Base-by-base conservation (phyloP, 2,797 vertebrate species). In the Onychomys arenicola region DNA sequence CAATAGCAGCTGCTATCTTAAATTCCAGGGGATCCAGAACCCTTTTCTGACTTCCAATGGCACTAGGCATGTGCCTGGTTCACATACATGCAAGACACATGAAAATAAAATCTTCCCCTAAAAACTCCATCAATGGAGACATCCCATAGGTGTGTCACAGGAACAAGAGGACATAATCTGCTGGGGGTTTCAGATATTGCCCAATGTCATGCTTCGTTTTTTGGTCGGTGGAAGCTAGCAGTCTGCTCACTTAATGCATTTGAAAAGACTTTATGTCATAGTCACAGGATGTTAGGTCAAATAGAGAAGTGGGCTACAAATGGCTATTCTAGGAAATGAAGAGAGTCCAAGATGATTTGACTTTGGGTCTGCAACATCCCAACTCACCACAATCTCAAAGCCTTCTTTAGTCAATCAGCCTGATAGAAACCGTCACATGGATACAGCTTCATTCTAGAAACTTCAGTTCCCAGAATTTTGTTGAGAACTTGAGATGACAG, bases 401-500 rank as follows among this genome's bases (percentile, higher is more conserved):
- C 19, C 77, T 76, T 63, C 40, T 34, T 77, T 21, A 63, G 6
- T 61, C 13, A 63, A 27, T 46, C 2, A 23, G 6, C 6, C 13
- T 46, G 0, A 7, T 76, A 34, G 11, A 63, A 46, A 61, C 57
- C 5, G 11, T 16, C 76, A 34, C 27, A 14, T 6, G 17, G 2
- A 6, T 16, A 14, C 25, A 37, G 57, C 2, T 76, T 76, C 16
- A 13, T 63, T 57, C n/a, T 59, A 59, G n/a, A 27, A 75, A 13
- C 69, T 63, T 77, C 73, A 46, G 71, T 63, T 49, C 29, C 6
- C 9, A 49, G 29, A 16, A n/a, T 11, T 63, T 90, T 29, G 4
- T 90, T 96, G 73, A 84, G 63, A 94, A 96, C 91, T 86, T 96
- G 61, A 92, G n/a, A 19, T 93, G 5, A 40, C 19, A 82, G 67